A percentile compares a stretch with the other conserved stretches of the same genome.
phyloP scores from a whole-genome alignment of 2,113 vertebrate genomes.

The Corvus moneduloides region DNA sequence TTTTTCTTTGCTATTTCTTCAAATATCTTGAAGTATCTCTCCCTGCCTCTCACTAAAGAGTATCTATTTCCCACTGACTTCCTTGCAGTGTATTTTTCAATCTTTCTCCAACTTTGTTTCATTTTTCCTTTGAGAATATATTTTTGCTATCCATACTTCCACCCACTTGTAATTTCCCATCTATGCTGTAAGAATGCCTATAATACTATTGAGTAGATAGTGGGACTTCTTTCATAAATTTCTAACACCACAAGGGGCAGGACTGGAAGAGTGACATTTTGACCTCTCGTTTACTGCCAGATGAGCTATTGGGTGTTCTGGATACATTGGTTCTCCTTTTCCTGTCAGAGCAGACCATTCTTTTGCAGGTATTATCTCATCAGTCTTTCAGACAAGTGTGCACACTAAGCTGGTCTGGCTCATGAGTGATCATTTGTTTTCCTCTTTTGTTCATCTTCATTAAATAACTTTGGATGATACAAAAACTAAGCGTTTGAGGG shows the following conservation, averaged over 20 bases:
- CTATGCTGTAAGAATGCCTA: neutral
- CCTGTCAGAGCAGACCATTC: slow-evolving; percentile 54
- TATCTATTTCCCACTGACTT: neutral
- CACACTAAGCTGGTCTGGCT: neutral
- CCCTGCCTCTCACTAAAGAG: neutral
- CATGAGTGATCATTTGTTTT: slow-evolving; percentile 6
- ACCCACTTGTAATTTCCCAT: neutral
- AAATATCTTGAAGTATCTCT: neutral
- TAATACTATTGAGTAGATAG: neutral
- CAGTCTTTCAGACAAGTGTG: slow-evolving; percentile 44
- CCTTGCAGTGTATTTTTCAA: neutral
- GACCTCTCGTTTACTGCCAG: slow-evolving; percentile 53
- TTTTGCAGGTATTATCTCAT: slow-evolving; percentile 69
- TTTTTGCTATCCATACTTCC: neutral
- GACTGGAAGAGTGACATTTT: slow-evolving; percentile 49
- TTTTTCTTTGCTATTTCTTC: neutral
- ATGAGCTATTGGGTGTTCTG: slow-evolving; percentile 65
- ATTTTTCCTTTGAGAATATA: neutral
- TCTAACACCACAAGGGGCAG: neutral
- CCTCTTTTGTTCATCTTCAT: slow-evolving; percentile 27
- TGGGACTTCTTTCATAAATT: slow-evolving; percentile 26
- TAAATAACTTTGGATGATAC: neutral
- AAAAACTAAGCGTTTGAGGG: neutral
- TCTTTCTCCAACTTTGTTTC: neutral
- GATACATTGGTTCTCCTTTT: slow-evolving; percentile 60